Evolutionary conservation across 2,888 invertebrate species (phyloP).

Genomic region (Steinernema carpocapsae): DNA sequence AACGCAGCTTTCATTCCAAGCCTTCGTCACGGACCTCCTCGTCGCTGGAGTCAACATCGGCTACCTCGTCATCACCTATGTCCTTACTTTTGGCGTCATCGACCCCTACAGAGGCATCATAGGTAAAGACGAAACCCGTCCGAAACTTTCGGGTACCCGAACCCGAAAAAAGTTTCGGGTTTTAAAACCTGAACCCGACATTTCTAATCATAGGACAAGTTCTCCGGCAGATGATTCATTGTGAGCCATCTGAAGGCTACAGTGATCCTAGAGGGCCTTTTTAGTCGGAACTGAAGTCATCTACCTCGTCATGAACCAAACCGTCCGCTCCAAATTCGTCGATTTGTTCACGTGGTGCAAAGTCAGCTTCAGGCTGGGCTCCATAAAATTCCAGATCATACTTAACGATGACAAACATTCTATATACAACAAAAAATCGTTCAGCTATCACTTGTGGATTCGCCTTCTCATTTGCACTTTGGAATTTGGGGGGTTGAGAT

Average conservation of each 20-base stretch:
- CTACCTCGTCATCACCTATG: conserved; percentile 13
- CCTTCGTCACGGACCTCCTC: neutral
- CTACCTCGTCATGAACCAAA: conserved; percentile 8
- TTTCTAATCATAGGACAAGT: no score
- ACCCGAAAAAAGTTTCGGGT: no score
- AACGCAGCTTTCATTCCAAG: neutral
- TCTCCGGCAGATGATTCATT: conserved; percentile 21
- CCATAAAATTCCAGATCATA: neutral
- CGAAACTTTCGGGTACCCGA: no score
- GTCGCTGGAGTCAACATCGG: conserved; percentile 3
- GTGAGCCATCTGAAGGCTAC: neutral
- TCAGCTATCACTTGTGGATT: neutral
- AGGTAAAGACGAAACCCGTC: no score
- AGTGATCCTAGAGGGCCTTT: neutral
- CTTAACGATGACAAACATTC: neutral
- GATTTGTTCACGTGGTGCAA: neutral
- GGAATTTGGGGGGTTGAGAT: no score
- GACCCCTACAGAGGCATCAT: neutral
- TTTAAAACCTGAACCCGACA: no score
- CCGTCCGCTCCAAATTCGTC: neutral
- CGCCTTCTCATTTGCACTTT: neutral
- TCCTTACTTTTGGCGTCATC: neutral
- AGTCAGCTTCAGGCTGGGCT: no score
- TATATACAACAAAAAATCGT: neutral
- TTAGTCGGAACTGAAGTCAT: conserved; percentile 3